Conservation (phyloP, 2,113 vertebrate genomes). For the Planiliza haematocheilus region DNA sequence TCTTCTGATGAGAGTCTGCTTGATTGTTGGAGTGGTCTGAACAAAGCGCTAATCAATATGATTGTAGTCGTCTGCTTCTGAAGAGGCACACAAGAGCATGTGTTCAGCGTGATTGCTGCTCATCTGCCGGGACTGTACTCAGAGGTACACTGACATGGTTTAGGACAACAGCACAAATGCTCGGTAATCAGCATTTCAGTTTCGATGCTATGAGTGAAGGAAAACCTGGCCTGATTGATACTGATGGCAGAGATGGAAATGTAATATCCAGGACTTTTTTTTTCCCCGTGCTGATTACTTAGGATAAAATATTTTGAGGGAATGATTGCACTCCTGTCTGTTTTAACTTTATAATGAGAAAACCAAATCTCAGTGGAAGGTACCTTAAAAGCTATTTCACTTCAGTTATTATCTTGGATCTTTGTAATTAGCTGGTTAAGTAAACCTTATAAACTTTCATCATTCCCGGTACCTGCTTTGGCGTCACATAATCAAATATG, state of each 20-base stretch:
- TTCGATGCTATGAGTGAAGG: constrained; percentile 16
- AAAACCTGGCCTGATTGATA: constrained; percentile 45
- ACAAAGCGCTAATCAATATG: constrained; percentile 76
- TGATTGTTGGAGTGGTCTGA: constrained; percentile 79
- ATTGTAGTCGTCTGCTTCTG: constrained; percentile 75
- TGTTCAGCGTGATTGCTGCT: constrained; percentile 72
- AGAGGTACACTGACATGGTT: constrained; percentile 59
- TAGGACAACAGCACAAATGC: constrained; percentile 48
- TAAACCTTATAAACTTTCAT: constrained; percentile 23
- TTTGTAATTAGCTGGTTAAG: constrained; percentile 26
- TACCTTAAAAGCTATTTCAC: constrained; percentile 11
- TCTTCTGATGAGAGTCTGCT: constrained; percentile 64
- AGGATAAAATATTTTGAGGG: constrained; percentile 34
- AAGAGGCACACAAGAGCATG: constrained; percentile 67
- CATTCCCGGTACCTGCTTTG: constrained; percentile 30
- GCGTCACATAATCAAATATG: constrained; percentile 27
- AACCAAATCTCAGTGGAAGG: constrained; percentile 22
- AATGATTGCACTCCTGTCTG: constrained; percentile 26
- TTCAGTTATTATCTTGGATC: constrained; percentile 21
- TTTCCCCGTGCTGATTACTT: constrained; percentile 30
- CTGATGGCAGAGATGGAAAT: constrained; percentile 32
- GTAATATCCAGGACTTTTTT: neutral
- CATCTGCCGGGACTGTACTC: constrained; percentile 54
- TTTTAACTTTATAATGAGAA: constrained; percentile 17
- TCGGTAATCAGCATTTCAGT: constrained; percentile 60